Percentiles rank a stretch among this genome's conserved stretches.
Conservation (phyloP, 2,113 vertebrate genomes). For the Glaucomys volans region DNA sequence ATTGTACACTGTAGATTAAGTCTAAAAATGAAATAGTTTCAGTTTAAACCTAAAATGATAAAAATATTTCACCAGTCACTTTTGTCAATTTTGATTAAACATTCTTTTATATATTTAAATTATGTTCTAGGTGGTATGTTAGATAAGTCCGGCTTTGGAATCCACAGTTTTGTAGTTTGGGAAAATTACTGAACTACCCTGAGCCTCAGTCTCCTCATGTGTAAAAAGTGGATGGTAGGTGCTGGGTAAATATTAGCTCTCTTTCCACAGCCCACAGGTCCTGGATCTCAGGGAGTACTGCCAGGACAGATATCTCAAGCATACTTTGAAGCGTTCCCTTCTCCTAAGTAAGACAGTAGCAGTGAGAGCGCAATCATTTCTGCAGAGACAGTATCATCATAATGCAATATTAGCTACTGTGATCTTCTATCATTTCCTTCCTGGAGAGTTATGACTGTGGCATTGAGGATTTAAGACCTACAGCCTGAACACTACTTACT, state of each 20-base stretch:
- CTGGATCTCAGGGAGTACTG: background rate
- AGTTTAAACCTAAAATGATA: constrained; percentile 46
- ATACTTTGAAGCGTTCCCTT: constrained; percentile 70
- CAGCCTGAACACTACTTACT: constrained; percentile 83
- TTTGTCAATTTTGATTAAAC: constrained; percentile 8
- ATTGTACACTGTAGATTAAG: background rate
- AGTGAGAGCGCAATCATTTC: constrained; percentile 75
- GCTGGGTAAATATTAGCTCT: constrained; percentile 14
- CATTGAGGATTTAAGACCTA: constrained; percentile 81
- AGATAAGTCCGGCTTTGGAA: constrained; percentile 50
- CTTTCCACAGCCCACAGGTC: background rate
- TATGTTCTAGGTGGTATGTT: background rate
- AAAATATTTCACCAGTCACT: constrained; percentile 18
- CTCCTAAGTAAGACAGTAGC: constrained; percentile 79
- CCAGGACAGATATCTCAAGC: constrained; percentile 53
- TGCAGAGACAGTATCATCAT: constrained; percentile 81
- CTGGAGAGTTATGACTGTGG: constrained; percentile 81
- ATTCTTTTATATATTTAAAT: background rate
- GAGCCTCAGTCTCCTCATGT: background rate
- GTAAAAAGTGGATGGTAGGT: background rate
- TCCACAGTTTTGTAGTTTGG: background rate
- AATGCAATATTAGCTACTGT: constrained; percentile 86
- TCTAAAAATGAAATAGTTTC: constrained; percentile 16
- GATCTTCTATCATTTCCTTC: constrained; percentile 84
- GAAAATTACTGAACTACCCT: constrained; percentile 42